These are phyloP conservation scores for Enchytraeus crypticus DNA, from an alignment of 2,888 invertebrate genomes.

Conservation along the genomic window DNA sequence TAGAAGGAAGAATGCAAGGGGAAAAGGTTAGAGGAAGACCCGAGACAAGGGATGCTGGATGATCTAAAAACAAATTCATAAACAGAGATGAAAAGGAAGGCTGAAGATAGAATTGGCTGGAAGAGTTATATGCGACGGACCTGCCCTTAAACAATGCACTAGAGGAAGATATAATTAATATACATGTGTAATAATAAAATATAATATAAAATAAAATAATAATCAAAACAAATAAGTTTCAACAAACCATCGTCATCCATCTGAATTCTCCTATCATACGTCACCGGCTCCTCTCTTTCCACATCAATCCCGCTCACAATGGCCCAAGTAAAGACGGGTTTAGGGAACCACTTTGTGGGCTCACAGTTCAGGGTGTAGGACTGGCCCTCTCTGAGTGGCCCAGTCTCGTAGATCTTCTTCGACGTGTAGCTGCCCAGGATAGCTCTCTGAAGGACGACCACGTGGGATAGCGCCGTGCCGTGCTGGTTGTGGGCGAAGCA, in stretches of 20 bases:
- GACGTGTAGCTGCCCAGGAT: not conserved
- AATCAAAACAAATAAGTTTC: too few relatives aligned
- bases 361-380: constrained; percentile 12
- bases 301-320: constrained; percentile 9
- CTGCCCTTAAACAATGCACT: too few relatives aligned
- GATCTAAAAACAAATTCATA: too few relatives aligned
- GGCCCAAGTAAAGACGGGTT: constrained; percentile 15
- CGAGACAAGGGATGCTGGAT: too few relatives aligned
- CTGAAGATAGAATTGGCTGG: too few relatives aligned
- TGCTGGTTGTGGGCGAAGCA: constrained; percentile 13
- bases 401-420: not conserved
- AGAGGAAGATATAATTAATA: not conserved
- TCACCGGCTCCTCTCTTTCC: constrained; percentile 2
- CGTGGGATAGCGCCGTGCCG: constrained; percentile 8
- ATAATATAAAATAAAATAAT: not conserved
- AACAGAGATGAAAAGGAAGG: too few relatives aligned
- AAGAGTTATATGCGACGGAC: too few relatives aligned
- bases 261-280: constrained; percentile 9
- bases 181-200: too few relatives aligned
- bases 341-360: constrained; percentile 15
- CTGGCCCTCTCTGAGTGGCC: constrained; percentile 2
- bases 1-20: too few relatives aligned
- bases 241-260: constrained; percentile 15
- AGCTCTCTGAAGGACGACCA: constrained; percentile 13
- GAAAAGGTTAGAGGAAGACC: too few relatives aligned